A percentile compares a stretch with the other conserved stretches of the same genome.
Conservation (phyloP, 1,140 invertebrate species). For the Drosophila mauritiana region DNA sequence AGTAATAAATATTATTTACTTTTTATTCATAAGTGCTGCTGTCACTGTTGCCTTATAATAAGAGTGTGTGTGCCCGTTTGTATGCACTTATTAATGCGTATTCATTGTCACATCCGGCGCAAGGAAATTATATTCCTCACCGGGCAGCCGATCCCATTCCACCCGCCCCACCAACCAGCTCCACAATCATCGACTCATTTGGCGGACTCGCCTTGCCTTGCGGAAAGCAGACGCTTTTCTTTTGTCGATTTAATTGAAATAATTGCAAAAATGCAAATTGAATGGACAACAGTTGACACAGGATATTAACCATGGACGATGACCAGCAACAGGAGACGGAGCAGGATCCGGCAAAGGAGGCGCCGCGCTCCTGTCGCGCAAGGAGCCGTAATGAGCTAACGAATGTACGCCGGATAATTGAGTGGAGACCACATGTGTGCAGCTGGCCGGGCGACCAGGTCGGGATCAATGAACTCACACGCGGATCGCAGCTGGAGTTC, state of each 20-base stretch:
- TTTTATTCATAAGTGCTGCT: neutral
- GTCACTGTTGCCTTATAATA: slow-evolving; percentile 20
- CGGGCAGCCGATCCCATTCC: slow-evolving; percentile 4
- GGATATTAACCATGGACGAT: slow-evolving; percentile 52
- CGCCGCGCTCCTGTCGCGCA: slow-evolving; percentile 16
- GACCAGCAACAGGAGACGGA: slow-evolving; percentile 1
- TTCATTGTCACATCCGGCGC: slow-evolving; percentile 80
- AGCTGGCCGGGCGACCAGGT: slow-evolving; percentile 12
- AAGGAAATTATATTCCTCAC: slow-evolving; percentile 78
- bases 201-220: slow-evolving; percentile 43
- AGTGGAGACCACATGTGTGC: slow-evolving; percentile 47
- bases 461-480: slow-evolving; percentile 20
- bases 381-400: slow-evolving; percentile 53
- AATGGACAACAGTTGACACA: slow-evolving; percentile 79
- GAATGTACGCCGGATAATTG: slow-evolving; percentile 50
- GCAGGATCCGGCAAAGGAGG: neutral
- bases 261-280: slow-evolving; percentile 83
- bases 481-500: slow-evolving; percentile 1
- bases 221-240: slow-evolving; percentile 54
- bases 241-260: slow-evolving; percentile 83
- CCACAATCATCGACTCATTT: slow-evolving; percentile 30
- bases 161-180: neutral
- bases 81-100: slow-evolving; percentile 80
- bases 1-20: neutral
- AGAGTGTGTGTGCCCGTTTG: slow-evolving; percentile 30